A percentile compares a stretch with the other conserved stretches of the same genome.
phyloP scores from a whole-genome alignment of 2,113 vertebrate species.

The Mustela lutreola region DNA sequence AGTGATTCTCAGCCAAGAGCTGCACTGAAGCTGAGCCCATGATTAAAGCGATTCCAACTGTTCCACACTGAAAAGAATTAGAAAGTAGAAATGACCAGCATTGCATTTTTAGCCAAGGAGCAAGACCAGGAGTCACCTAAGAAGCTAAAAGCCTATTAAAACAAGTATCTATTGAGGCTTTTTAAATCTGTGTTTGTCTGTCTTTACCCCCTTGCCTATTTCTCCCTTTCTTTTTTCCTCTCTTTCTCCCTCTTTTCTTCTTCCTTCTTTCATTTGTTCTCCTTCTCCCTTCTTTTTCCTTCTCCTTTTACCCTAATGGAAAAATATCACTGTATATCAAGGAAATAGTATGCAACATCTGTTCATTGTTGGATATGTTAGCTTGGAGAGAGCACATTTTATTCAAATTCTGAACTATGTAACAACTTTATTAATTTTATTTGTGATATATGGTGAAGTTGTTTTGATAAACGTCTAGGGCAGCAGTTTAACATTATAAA shows the following conservation, averaged over 20 bases:
- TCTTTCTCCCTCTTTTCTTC: background rate
- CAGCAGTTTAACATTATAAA: background rate
- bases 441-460: background rate
- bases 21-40: slow-evolving; percentile 52
- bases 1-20: slow-evolving; percentile 73
- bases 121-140: background rate
- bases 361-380: background rate
- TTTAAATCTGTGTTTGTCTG: background rate
- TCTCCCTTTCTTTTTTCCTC: background rate
- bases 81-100: slow-evolving; percentile 51
- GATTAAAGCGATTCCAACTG: slow-evolving; percentile 74
- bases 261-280: background rate
- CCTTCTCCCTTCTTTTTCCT: background rate
- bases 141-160: background rate
- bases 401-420: background rate
- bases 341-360: background rate
- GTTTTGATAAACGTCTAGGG: background rate
- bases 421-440: background rate
- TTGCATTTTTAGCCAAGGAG: background rate
- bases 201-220: background rate
- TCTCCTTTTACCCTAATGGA: background rate
- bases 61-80: slow-evolving; percentile 50
- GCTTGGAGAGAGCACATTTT: background rate
- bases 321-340: background rate
- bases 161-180: background rate